These are phyloP conservation scores for Epiperipatus broadwayi DNA, from an alignment of 2,888 invertebrate species.

Conservation along the genomic window DNA sequence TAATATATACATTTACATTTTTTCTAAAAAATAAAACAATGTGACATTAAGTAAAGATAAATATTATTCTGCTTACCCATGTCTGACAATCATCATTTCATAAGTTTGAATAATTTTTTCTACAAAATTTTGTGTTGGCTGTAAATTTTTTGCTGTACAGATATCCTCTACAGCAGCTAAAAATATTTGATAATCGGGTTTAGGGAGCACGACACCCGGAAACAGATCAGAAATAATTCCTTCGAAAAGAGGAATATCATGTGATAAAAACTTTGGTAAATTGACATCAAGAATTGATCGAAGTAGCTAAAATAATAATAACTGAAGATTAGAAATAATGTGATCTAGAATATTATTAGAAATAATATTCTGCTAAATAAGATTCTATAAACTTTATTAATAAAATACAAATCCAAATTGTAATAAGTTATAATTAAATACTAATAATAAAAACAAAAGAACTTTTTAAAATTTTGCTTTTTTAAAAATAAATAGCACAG, in stretches of 20 bases:
- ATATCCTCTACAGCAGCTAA: slow-evolving; percentile 41
- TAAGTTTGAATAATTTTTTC: slow-evolving; percentile 73
- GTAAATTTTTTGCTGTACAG: slow-evolving; percentile 45
- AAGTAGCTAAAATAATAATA: slow-evolving; percentile 38
- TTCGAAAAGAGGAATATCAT: slow-evolving; percentile 70
- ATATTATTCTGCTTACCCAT: slow-evolving; percentile 29
- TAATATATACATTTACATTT: too few species aligned
- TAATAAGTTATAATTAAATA: too few species aligned
- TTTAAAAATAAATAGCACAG: too few species aligned
- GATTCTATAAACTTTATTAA: too few species aligned
- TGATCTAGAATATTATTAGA: background rate
- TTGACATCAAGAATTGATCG: slow-evolving; percentile 76
- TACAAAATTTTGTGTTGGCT: slow-evolving; percentile 52
- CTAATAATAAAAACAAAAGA: too few species aligned
- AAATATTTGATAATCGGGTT: slow-evolving; percentile 48
- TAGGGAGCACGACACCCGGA: slow-evolving; percentile 46
- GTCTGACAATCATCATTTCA: slow-evolving; percentile 82
- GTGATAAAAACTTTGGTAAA: slow-evolving; percentile 69
- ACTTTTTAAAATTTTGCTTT: too few species aligned
- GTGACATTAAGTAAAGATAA: too few species aligned
- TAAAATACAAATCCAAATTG: too few species aligned
- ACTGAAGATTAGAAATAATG: slow-evolving; percentile 4
- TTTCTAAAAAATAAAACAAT: too few species aligned
- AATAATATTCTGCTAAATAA: too few species aligned
- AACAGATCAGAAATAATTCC: slow-evolving; percentile 82